Percentiles rank a stretch among this genome's conserved stretches.
phyloP scores from a whole-genome alignment of 2,888 invertebrate genomes.

The Hedya salicella region DNA sequence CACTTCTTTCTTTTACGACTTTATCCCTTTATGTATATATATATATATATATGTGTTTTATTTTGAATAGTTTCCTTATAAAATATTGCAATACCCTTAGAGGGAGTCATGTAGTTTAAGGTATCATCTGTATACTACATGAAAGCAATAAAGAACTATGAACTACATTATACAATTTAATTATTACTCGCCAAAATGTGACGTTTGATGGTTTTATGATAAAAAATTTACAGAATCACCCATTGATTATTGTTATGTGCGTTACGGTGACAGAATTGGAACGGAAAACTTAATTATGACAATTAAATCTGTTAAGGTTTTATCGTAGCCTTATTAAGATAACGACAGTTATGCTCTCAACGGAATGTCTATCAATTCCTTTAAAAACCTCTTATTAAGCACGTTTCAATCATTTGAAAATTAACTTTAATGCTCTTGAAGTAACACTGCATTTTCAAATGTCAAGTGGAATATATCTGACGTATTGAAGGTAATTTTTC shows the following conservation, averaged over 20 bases:
- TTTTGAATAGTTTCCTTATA: no score
- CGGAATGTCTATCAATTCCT: neutral
- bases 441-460: neutral
- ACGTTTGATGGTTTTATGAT: neutral
- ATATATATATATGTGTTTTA: no score
- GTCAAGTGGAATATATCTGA: neutral
- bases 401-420: neutral
- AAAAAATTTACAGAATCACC: conserved; percentile 15
- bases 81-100: no score
- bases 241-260: conserved; percentile 24
- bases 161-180: no score
- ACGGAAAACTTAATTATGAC: conserved; percentile 70
- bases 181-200: no score
- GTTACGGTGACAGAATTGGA: conserved; percentile 65
- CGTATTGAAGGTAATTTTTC: neutral
- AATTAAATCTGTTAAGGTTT: conserved; percentile 77
- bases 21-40: no score
- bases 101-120: no score
- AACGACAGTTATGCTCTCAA: conserved; percentile 28
- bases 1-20: no score
- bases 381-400: neutral
- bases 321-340: conserved; percentile 59
- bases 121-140: no score
- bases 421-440: neutral
- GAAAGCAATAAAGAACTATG: no score